Percentiles rank a stretch among this genome's conserved stretches.
Evolutionary conservation across 1,140 invertebrate genomes (phyloP).

Genomic region (Amyelois transitella): DNA sequence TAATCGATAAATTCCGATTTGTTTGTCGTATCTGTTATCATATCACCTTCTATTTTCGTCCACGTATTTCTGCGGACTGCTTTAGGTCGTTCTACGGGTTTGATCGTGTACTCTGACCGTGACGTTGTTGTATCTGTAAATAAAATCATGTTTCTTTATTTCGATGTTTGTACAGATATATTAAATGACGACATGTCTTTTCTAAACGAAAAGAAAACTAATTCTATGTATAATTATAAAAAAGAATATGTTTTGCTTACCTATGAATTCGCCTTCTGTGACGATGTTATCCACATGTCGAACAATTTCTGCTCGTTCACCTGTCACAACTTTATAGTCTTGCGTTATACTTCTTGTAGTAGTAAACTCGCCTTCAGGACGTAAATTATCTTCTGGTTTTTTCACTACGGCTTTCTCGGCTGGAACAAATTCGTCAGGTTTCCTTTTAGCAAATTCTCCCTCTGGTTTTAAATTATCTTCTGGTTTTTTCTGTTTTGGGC

Average conservation of each 20-base stretch:
- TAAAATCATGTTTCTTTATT: constrained; percentile 2
- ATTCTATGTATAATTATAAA: too few species aligned
- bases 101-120: constrained; percentile 79
- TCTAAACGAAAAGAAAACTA: too few species aligned
- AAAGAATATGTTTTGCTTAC: constrained; percentile 20
- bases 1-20: constrained; percentile 80
- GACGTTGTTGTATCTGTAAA: constrained; percentile 79
- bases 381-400: constrained; percentile 76
- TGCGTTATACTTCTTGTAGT: constrained; percentile 69
- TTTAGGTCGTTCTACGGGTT: constrained; percentile 78
- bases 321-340: constrained; percentile 75
- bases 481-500: constrained; percentile 66
- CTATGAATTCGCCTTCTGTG: constrained; percentile 75
- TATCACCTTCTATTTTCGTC: constrained; percentile 85
- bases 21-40: constrained; percentile 80
- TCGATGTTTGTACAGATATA: too few species aligned
- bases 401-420: constrained; percentile 75
- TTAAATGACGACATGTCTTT: too few species aligned
- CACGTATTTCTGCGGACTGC: constrained; percentile 87
- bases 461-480: constrained; percentile 76
- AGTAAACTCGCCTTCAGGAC: constrained; percentile 78
- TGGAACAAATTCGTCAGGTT: constrained; percentile 76
- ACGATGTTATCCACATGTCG: constrained; percentile 78
- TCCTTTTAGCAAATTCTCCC: constrained; percentile 75
- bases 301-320: constrained; percentile 77